Evolutionary conservation across 2,888 invertebrate species (phyloP).

Genomic region (Acanthosepion lycidas): DNA sequence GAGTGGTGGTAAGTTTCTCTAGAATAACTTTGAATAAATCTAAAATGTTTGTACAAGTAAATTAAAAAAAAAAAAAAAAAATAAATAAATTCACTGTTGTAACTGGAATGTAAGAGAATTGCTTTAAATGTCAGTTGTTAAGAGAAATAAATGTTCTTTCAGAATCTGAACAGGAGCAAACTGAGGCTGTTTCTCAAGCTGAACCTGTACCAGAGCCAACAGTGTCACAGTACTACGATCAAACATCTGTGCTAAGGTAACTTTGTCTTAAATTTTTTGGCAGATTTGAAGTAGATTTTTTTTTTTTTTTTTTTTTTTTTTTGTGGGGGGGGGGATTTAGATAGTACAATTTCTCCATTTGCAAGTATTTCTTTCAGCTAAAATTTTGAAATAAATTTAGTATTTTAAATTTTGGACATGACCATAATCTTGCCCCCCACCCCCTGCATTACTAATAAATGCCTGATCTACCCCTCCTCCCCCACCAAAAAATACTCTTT

Average conservation of each 20-base stretch:
- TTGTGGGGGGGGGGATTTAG: no score
- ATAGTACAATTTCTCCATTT: no score
- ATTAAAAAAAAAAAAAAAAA: no score
- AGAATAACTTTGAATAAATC: not conserved
- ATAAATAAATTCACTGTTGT: not conserved
- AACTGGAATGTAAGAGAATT: not conserved
- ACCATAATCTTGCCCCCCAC: no score
- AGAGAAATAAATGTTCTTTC: constrained; percentile 38
- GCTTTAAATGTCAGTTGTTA: not conserved
- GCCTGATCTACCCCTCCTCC: no score
- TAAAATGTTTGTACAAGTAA: not conserved
- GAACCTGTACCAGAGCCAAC: constrained; percentile 56
- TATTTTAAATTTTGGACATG: no score
- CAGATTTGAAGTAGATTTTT: not conserved
- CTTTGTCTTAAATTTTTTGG: not conserved
- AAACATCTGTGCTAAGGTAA: constrained; percentile 58
- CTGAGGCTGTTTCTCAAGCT: constrained; percentile 57
- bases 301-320: not conserved
- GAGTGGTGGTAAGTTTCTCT: constrained; percentile 51
- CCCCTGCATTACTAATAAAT: no score
- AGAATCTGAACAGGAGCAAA: constrained; percentile 65
- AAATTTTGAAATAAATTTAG: not conserved
- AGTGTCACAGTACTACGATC: constrained; percentile 58
- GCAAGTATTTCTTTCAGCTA: no score
- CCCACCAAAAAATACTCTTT: no score